Evolutionary conservation across 2,113 vertebrate species (phyloP).

Genomic region (Echinops telfairi): DNA sequence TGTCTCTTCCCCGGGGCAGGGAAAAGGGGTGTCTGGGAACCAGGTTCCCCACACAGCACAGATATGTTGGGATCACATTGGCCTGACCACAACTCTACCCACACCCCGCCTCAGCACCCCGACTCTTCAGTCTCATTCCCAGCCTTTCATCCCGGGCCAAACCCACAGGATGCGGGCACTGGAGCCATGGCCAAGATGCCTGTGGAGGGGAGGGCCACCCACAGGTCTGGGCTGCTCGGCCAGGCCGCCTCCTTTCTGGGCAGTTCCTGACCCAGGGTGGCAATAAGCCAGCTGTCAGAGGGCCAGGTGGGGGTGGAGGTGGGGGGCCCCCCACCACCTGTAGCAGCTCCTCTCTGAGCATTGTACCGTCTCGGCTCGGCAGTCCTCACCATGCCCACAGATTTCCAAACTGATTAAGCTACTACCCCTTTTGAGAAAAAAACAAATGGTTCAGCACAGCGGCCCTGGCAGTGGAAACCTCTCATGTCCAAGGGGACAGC

Average conservation of each 20-base stretch:
- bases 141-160: conserved; percentile 71
- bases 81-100: not conserved
- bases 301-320: not conserved
- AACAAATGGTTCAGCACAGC: too few relatives aligned
- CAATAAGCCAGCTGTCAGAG: not conserved
- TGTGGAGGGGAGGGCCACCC: conserved; percentile 35
- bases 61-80: not conserved
- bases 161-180: not conserved
- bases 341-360: not conserved
- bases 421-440: too few relatives aligned
- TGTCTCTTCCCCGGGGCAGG: not conserved
- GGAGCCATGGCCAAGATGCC: not conserved
- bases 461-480: too few relatives aligned
- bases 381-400: too few relatives aligned
- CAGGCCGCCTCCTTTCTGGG: conserved; percentile 16
- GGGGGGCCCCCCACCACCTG: too few relatives aligned
- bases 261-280: not conserved
- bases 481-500: too few relatives aligned
- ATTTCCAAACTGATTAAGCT: too few relatives aligned
- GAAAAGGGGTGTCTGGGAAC: not conserved
- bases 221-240: conserved; percentile 6
- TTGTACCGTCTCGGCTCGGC: not conserved
- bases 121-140: not conserved
- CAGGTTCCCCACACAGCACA: not conserved
- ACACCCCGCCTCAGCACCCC: too few relatives aligned